These are phyloP conservation scores for Phengaris arion DNA, from an alignment of 2,888 invertebrate species.

Conservation along the genomic window DNA sequence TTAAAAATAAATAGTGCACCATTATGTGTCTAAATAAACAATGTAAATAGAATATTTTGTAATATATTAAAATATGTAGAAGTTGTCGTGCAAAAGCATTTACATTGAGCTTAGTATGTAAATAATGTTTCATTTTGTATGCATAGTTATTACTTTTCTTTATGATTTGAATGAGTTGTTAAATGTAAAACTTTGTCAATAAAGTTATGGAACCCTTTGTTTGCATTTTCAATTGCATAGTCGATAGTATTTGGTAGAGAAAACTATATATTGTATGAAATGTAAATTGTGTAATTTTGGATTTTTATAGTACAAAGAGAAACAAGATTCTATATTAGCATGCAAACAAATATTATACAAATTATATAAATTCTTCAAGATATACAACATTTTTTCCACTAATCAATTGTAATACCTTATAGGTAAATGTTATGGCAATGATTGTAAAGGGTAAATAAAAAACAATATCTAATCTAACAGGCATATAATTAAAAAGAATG, in stretches of 20 bases:
- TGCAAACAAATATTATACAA: no score
- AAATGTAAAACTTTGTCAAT: slow-evolving; percentile 45
- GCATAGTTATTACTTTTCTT: slow-evolving; percentile 58
- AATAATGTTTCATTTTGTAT: slow-evolving; percentile 66
- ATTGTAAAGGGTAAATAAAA: slow-evolving; percentile 52
- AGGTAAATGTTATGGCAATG: no score
- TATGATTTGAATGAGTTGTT: slow-evolving; percentile 46
- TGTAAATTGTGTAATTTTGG: background rate
- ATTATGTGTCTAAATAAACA: slow-evolving; percentile 18
- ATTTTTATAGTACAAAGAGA: no score
- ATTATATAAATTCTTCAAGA: no score
- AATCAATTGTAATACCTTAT: no score
- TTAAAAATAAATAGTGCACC: slow-evolving; percentile 4
- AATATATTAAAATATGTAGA: slow-evolving; percentile 28
- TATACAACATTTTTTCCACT: no score
- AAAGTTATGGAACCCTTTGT: slow-evolving; percentile 45
- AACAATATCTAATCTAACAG: slow-evolving; percentile 71
- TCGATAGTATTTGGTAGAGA: background rate
- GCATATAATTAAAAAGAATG: slow-evolving; percentile 71
- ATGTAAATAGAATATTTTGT: slow-evolving; percentile 29
- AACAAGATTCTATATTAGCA: no score
- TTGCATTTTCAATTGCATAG: slow-evolving; percentile 9
- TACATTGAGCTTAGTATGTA: slow-evolving; percentile 63
- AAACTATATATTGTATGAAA: no score
- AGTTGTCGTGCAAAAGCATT: slow-evolving; percentile 24